These are phyloP conservation scores for Hydropsyche tenuis DNA, from an alignment of 1,140 invertebrate genomes.

Conservation along the genomic window DNA sequence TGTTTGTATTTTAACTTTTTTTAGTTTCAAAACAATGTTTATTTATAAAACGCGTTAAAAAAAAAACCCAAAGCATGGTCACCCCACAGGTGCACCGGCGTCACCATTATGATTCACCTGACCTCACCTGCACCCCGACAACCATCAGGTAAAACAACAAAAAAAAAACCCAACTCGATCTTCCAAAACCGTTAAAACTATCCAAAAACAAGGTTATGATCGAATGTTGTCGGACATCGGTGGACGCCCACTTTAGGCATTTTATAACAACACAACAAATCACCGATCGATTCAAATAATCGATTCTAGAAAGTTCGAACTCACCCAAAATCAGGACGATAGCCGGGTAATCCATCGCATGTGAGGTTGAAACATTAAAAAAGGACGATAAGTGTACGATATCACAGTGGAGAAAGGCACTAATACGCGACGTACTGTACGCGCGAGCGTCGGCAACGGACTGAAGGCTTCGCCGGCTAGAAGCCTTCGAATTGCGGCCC, in stretches of 20 bases:
- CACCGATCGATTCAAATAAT: not conserved
- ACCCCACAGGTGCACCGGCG: conserved; percentile 30
- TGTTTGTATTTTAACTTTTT: too few species aligned
- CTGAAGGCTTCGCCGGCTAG: conserved; percentile 30
- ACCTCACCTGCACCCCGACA: conserved; percentile 9
- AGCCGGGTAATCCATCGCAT: conserved; percentile 23
- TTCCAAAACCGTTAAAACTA: too few species aligned
- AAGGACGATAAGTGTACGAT: not conserved
- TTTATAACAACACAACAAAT: not conserved
- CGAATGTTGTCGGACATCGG: conserved; percentile 10
- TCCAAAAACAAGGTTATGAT: not conserved
- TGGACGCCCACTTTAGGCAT: conserved; percentile 26
- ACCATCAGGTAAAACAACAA: not conserved
- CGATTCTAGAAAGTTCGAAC: not conserved
- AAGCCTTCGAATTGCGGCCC: not conserved
- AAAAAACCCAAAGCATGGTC: conserved; percentile 18
- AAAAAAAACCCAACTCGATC: not conserved
- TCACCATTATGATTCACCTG: conserved; percentile 17
- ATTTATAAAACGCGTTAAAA: too few species aligned
- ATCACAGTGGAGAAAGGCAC: not conserved
- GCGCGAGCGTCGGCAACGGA: conserved; percentile 13
- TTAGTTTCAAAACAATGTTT: too few species aligned
- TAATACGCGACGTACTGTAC: not conserved
- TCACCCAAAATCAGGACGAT: conserved; percentile 22
- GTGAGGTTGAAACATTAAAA: conserved; percentile 30